Base-by-base conservation (phyloP, 2,113 vertebrate species). In the Coptodon rendalli region DNA sequence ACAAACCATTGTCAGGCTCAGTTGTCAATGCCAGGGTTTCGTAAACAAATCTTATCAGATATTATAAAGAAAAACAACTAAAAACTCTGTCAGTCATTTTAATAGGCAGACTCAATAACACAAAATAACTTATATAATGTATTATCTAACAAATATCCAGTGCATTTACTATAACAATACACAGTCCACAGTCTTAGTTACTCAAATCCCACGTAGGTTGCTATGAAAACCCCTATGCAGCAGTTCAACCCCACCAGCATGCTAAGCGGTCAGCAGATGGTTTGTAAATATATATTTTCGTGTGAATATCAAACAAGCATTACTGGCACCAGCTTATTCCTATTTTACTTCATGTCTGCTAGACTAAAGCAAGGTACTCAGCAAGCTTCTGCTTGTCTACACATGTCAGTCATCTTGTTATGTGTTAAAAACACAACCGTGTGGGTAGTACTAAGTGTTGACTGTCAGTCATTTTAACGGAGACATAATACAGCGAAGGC, bases 111-210 rank as follows among this genome's bases (percentile, higher is more conserved):
- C 24, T n/a, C 12, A 78, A 81, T 27, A 50, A 63, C 53, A 78
- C 48, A 83, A 57, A 48, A 80, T 6, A 80, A 57, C 24, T 45
- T 8, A 38, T 54, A 57, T 50, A 31, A 54, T 54, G 59, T 24
- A 50, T 84, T 82, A 89, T 80, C 38, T 63, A 84, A 81, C 84
- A 90, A 73, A 91, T 78, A 85, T 53, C 61, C 61, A 66, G 56
- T 63, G 73, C 9, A 3, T n/a, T 88, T 19, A 45, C 56, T 8
- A 43, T 61, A 89, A 66, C 81, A 16, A 24, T 56, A 40, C 81
- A 87, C 45, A 81, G 50, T 43, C 80, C 84, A 83, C 36, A 24
- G 16, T 48, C 17, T 76, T 43, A 31, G 22, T 7, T 13, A 17
- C 66, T 85, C 82, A 52, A 17, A 81, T 83, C 63, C 66, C 57